Conservation (phyloP, 2,888 invertebrate species). For the Megaustenia siamemsis region DNA sequence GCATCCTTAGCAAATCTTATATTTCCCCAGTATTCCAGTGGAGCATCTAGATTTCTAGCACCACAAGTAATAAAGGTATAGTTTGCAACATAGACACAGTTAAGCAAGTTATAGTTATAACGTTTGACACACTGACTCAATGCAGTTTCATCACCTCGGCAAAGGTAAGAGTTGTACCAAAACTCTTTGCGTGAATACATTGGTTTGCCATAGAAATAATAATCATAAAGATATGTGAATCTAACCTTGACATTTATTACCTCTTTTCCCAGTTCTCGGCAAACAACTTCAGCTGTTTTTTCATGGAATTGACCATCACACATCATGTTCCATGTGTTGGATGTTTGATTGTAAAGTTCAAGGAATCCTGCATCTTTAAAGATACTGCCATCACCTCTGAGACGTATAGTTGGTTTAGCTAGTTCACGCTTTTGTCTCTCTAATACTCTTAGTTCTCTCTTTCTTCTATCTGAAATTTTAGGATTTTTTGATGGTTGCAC, state of each 20-base stretch:
- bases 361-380: slow-evolving; percentile 90
- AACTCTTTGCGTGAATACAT: slow-evolving; percentile 78
- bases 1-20: slow-evolving; percentile 93
- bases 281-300: slow-evolving; percentile 97
- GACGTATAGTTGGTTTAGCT: slow-evolving; percentile 80
- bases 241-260: slow-evolving; percentile 93
- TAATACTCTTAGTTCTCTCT: not conserved
- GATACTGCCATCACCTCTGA: slow-evolving; percentile 87
- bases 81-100: slow-evolving; percentile 88
- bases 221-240: slow-evolving; percentile 81
- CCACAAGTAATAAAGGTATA: slow-evolving; percentile 97
- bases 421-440: slow-evolving; percentile 25
- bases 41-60: slow-evolving; percentile 70
- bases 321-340: slow-evolving; percentile 96
- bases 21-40: slow-evolving; percentile 90
- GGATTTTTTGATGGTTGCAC: slow-evolving; percentile 36
- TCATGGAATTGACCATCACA: slow-evolving; percentile 97
- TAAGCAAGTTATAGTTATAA: slow-evolving; percentile 88
- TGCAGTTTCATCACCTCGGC: slow-evolving; percentile 79
- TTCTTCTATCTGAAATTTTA: slow-evolving; percentile 7
- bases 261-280: slow-evolving; percentile 93
- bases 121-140: slow-evolving; percentile 85
- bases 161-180: slow-evolving; percentile 78
- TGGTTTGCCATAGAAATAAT: slow-evolving; percentile 76
- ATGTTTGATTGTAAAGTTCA: slow-evolving; percentile 96